A percentile compares a stretch with the other conserved stretches of the same genome.
These are phyloP conservation scores for Parotocinclus haroldoi DNA, from an alignment of 2,797 vertebrate genomes.

Conservation along the genomic window DNA sequence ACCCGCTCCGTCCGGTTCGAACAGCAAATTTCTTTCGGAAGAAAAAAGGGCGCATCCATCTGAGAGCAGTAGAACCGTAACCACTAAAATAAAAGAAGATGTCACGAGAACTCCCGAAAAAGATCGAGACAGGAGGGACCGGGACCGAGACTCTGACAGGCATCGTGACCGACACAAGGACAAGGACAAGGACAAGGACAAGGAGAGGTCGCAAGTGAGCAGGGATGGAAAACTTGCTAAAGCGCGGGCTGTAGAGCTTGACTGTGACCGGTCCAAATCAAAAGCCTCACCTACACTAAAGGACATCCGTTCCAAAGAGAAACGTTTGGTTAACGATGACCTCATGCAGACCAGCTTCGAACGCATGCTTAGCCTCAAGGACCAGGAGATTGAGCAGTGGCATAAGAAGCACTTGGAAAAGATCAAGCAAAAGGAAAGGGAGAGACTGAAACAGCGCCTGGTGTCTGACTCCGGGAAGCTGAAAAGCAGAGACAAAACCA, in stretches of 20 bases:
- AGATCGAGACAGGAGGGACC: constrained; percentile 83
- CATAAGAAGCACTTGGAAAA: constrained; percentile 97
- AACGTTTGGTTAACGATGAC: constrained; percentile 92
- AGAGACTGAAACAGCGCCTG: constrained; percentile 85
- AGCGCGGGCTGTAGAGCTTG: constrained; percentile 70
- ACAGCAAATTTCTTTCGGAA: constrained; percentile 80
- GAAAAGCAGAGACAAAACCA: constrained; percentile 83
- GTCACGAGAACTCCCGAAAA: constrained; percentile 83
- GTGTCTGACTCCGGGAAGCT: constrained; percentile 78
- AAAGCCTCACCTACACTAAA: constrained; percentile 77
- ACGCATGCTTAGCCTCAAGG: constrained; percentile 97
- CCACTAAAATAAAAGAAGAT: constrained; percentile 86
- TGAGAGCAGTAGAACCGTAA: constrained; percentile 75
- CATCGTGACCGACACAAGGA: constrained; percentile 81
- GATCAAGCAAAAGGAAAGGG: constrained; percentile 97
- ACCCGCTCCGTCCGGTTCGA: constrained; percentile 62
- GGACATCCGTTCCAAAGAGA: constrained; percentile 90
- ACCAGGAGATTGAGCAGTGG: constrained; percentile 98
- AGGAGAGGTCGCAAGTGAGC: constrained; percentile 81
- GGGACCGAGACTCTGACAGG: constrained; percentile 78
- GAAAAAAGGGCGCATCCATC: constrained; percentile 77
- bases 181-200: constrained; percentile 80
- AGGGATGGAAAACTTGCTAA: constrained; percentile 68
- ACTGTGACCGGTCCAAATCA: constrained; percentile 80
- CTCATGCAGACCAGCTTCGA: constrained; percentile 99